phyloP scores from a whole-genome alignment of 2,113 vertebrate genomes.

The Zootoca vivipara region DNA sequence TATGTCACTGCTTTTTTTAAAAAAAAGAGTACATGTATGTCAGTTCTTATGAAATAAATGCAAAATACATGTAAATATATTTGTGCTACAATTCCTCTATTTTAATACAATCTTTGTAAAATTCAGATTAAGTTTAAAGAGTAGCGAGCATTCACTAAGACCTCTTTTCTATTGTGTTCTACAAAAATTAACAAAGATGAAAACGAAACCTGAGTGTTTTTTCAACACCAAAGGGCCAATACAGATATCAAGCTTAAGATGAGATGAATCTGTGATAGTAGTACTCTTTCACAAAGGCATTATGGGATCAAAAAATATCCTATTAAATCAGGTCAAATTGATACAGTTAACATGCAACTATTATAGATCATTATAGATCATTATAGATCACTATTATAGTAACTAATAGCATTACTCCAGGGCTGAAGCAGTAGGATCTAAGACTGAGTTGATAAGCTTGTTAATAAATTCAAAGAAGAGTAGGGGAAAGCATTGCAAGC shows the following conservation, averaged over 20 bases:
- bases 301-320: background rate
- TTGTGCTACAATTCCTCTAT: slow-evolving; percentile 34
- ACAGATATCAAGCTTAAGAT: background rate
- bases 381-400: too few relatives aligned
- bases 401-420: too few relatives aligned
- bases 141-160: background rate
- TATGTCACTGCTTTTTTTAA: slow-evolving; percentile 19
- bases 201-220: background rate
- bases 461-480: too few relatives aligned
- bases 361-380: too few relatives aligned
- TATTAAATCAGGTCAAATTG: background rate
- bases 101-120: background rate
- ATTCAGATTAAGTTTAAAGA: background rate
- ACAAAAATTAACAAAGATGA: background rate
- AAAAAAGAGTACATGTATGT: slow-evolving; percentile 5
- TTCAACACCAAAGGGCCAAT: background rate
- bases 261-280: background rate
- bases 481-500: too few relatives aligned
- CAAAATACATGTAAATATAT: slow-evolving; percentile 53
- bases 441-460: too few relatives aligned
- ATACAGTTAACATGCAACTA: background rate
- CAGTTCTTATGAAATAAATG: slow-evolving; percentile 9
- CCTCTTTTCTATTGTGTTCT: background rate
- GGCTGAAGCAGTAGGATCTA: too few relatives aligned
- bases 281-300: background rate